Conservation (phyloP, 2,113 vertebrate species). For the Nesoenas mayeri region DNA sequence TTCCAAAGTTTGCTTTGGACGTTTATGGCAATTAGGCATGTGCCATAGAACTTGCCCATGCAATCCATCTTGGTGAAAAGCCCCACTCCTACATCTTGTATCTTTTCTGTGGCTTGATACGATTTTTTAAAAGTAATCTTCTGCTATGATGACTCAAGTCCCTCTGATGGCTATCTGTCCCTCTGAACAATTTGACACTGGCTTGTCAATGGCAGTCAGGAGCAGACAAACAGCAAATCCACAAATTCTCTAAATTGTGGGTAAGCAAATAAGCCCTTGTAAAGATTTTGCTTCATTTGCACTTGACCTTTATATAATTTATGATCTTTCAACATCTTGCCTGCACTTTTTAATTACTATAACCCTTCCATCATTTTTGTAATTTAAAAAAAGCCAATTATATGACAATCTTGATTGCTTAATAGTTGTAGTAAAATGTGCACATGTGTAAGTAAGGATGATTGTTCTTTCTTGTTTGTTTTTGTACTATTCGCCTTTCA, state of each 20-base stretch:
- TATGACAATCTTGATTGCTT: conserved; percentile 36
- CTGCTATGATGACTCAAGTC: neutral
- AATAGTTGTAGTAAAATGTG: conserved; percentile 46
- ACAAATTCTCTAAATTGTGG: neutral
- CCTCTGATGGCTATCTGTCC: neutral
- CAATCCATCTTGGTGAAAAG: neutral
- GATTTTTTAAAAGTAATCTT: neutral
- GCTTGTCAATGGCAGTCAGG: neutral
- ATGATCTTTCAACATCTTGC: conserved; percentile 42
- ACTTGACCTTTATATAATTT: conserved; percentile 22
- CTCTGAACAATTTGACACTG: neutral
- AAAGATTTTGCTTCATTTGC: conserved; percentile 30
- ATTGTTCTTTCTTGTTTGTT: conserved; percentile 65
- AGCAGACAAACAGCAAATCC: neutral
- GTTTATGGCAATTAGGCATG: neutral
- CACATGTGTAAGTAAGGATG: conserved; percentile 2
- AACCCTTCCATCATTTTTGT: conserved; percentile 42
- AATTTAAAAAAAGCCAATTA: conserved; percentile 34
- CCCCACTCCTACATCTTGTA: neutral
- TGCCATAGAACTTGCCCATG: neutral
- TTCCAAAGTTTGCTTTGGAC: conserved; percentile 18
- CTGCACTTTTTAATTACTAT: conserved; percentile 58
- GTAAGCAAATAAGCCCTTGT: neutral
- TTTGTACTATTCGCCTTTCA: conserved; percentile 49
- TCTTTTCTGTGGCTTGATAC: neutral